Evolutionary conservation across 2,888 invertebrate species (phyloP), one percentile per base, ranked within the genome.

Genomic region (Micoletzkya japonica): DNA sequence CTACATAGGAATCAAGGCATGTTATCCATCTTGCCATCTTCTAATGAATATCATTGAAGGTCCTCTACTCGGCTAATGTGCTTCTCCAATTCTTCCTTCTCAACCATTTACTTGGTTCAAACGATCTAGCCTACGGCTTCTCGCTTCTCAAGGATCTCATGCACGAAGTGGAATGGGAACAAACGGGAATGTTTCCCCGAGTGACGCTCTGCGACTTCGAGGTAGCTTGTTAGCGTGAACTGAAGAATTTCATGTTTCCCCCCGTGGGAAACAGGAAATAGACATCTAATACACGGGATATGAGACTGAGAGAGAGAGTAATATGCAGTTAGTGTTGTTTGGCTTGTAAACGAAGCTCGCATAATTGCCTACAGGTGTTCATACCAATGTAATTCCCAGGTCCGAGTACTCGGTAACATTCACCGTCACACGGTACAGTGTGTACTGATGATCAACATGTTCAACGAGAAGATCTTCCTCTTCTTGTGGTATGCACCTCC

Each of bases 121-220:
- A 80, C 60, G 83, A 84, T 70, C 74, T 85, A 60, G 81, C 82
- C 36, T 85, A 86, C 75, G 85, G 85, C 52, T 84, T 86, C 73
- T 80, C 82, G 26, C 74, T 85, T n/a, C 75, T 85, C 58, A 82
- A 77, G 49, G 84, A 85, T 76, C 73, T 85, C 39, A 77, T 86
- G 77, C 78, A 79, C 56, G 85, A 84, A 71, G 81, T 82, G 20
- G 85, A 85, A 70, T 85, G 85, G 85, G 85, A 85, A 68, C 82
- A 85, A 66, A 85, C 85, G 28, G 85, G 85, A 67, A 85, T 85
- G 83, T 85, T 85, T 72, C 85, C 85, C 4, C 73, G 85, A 59
- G 85, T 85, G 20, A 85, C 85, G n/a, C 76, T 85, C n/a, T 85
- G 85, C 70, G 85, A 85, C 61, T 85, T 85, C 71, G 85, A 85